Percentiles rank a stretch among this genome's conserved stretches.
phyloP scores from a whole-genome alignment of 1,140 invertebrate genomes.

The Caenorhabditis latens region DNA sequence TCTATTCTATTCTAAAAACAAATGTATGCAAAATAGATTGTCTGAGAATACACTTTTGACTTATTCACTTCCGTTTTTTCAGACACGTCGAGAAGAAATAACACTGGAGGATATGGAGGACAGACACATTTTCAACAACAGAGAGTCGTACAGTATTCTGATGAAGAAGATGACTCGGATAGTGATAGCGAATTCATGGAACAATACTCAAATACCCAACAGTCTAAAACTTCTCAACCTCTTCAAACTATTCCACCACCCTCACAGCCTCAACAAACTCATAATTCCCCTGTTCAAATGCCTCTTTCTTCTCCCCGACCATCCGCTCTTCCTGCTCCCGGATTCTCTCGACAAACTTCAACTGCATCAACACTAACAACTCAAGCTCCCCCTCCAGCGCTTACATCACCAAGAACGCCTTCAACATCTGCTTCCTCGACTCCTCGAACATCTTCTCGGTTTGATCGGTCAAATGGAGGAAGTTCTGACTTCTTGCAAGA shows the following conservation, averaged over 20 bases:
- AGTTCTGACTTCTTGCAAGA: constrained; percentile 43
- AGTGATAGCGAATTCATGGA: constrained; percentile 44
- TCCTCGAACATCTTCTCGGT: constrained; percentile 18
- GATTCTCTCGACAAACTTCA: constrained; percentile 13
- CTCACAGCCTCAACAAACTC: background rate
- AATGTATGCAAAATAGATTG: constrained; percentile 3
- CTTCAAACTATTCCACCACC: background rate
- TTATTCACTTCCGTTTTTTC: background rate
- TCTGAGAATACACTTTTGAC: background rate
- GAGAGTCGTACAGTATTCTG: constrained; percentile 34
- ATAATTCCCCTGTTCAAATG: background rate
- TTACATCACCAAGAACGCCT: constrained; percentile 23
- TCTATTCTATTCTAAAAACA: background rate
- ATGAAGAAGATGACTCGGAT: constrained; percentile 37
- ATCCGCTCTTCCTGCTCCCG: constrained; percentile 33
- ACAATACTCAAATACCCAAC: background rate
- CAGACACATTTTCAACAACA: constrained; percentile 24
- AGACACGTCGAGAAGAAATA: constrained; percentile 29
- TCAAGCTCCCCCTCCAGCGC: background rate
- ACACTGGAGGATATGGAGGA: constrained; percentile 30
- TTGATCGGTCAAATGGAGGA: constrained; percentile 31
- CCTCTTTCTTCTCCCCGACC: background rate
- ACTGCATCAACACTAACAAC: background rate
- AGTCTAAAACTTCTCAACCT: background rate
- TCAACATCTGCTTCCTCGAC: constrained; percentile 5